Evolutionary conservation across 2,797 vertebrate species (phyloP).

Genomic region (Diplodus puntazzo): DNA sequence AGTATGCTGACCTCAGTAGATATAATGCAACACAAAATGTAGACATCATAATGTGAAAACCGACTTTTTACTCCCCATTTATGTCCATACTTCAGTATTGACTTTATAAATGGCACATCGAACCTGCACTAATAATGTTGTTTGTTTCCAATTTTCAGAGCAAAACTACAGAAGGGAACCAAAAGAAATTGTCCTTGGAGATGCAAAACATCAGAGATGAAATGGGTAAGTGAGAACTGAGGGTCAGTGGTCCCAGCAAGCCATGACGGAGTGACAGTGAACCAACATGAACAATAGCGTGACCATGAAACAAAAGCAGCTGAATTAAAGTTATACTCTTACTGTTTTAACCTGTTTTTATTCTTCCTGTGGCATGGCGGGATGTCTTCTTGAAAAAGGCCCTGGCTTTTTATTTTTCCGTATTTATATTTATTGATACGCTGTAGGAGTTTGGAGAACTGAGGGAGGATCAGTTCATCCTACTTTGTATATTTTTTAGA

Average conservation of each 20-base stretch:
- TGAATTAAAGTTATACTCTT: background rate
- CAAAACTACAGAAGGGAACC: constrained; percentile 89
- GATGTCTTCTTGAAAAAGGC: background rate
- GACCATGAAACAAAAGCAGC: background rate
- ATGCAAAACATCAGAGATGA: constrained; percentile 92
- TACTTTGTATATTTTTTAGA: background rate
- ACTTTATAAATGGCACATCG: background rate
- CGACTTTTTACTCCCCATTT: background rate
- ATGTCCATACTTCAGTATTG: background rate
- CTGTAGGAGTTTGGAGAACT: background rate
- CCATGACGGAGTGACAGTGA: background rate
- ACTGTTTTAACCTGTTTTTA: background rate
- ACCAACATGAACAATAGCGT: background rate
- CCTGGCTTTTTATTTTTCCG: background rate
- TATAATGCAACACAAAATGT: too few species aligned
- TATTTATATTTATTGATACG: background rate
- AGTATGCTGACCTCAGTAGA: too few species aligned
- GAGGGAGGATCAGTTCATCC: background rate
- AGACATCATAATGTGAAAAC: too few species aligned
- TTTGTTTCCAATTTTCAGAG: constrained; percentile 85
- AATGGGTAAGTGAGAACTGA: constrained; percentile 89
- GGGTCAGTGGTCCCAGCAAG: too few species aligned
- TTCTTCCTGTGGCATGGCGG: background rate
- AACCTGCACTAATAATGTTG: background rate
- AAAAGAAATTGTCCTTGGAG: constrained; percentile 89